Evolutionary conservation across 2,113 vertebrate species (phyloP), one percentile per base, ranked within the genome.

Genomic region (Pleuronectes platessa): DNA sequence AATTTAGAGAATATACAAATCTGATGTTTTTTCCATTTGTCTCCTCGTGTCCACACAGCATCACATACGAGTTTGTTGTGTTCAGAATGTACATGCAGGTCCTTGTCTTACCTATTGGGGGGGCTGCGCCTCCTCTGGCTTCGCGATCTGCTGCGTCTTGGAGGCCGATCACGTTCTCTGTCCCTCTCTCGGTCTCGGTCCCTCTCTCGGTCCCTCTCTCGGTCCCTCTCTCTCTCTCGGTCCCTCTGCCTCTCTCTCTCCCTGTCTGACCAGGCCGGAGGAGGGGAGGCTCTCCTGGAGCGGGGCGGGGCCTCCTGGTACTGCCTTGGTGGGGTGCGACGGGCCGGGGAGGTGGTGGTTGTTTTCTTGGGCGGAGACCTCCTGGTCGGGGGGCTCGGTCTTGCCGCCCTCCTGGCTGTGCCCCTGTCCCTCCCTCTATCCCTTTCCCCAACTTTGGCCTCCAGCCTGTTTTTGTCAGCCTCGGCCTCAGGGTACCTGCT

Each of bases 311-410:
- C 88, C 40, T 93, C 92, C 78, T 93, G 90, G 26, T 95, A 94
- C 65, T 93, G 93, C 37, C 89, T 89, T 3, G 94, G 94, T 26
- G 94, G 94, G 10, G 91, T 89, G 63, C 88, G 88, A 2, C 86
- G 84, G 0, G 77, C 10, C n/a, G 84, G 79, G 11, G 88, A 62
- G 18, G 64, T 0, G 21, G 69, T 13, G 18, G 68, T 63, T 71
- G 77, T 72, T 67, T 77, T 90, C 0, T 58, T 82, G 1, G 82
- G 66, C 0, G 86, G 83, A 40, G 91, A 85, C 68, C 76, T 88
- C 62, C 55, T 62, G 61, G 31, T 23, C 2, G 24, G 5, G 27
- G 88, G 76, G 62, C 86, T 86, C 0, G 61, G 45, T 45, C 67
- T 76, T 0, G 2, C 40, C 0, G 78, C 27, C 49, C 53, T 87